These are phyloP conservation scores for Heliconius eleuchia DNA, from an alignment of 1,140 invertebrate species.

Conservation along the genomic window DNA sequence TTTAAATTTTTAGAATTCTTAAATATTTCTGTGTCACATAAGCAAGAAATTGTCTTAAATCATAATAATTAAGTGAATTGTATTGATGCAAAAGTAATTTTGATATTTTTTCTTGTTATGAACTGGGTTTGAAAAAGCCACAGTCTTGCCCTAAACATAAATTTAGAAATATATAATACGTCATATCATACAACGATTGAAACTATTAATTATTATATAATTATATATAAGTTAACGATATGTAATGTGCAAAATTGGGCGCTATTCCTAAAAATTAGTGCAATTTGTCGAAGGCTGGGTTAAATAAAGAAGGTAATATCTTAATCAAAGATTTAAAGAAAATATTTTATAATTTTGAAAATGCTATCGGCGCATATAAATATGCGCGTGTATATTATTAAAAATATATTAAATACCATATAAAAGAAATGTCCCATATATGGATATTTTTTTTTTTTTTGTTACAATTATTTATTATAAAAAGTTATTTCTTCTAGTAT, in stretches of 20 bases:
- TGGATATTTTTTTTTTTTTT: background rate
- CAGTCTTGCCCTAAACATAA: background rate
- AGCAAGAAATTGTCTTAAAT: background rate
- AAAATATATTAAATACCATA: no score
- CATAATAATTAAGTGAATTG: background rate
- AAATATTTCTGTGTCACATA: background rate
- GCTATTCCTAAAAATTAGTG: no score
- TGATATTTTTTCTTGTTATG: background rate
- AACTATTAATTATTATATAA: background rate
- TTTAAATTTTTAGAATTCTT: background rate
- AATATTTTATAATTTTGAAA: no score
- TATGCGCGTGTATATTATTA: no score
- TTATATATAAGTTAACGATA: background rate
- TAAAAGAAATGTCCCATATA: no score
- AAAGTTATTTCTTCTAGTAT: background rate
- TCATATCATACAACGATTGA: slow-evolving; percentile 4
- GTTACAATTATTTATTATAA: background rate
- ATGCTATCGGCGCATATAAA: no score
- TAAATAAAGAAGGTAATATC: background rate
- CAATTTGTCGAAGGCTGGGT: background rate
- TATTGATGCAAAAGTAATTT: background rate
- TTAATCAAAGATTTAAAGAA: no score
- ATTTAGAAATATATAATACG: background rate
- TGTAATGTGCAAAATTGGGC: background rate
- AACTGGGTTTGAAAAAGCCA: background rate